These are phyloP conservation scores for Anisognathus igniventris DNA, from an alignment of 2,797 vertebrate species.

Conservation along the genomic window DNA sequence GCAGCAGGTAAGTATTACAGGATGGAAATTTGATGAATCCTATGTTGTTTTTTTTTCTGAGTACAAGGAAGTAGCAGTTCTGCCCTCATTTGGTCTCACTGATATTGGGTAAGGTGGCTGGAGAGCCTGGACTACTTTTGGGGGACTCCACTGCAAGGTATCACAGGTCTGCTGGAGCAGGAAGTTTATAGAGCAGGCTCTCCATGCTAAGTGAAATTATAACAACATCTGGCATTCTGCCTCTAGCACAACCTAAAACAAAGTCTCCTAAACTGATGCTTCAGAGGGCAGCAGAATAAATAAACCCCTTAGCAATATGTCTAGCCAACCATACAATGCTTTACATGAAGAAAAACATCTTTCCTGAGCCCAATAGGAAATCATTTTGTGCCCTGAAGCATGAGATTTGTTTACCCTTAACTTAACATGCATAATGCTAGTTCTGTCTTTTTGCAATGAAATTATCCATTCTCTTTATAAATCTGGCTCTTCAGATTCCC, in stretches of 20 bases:
- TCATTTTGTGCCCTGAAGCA: slow-evolving; percentile 58
- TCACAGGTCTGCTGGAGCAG: not conserved
- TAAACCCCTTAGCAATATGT: slow-evolving; percentile 24
- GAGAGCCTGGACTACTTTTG: not conserved
- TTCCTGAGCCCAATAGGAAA: slow-evolving; percentile 57
- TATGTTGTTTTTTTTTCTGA: not conserved
- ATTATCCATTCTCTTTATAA: slow-evolving; percentile 26
- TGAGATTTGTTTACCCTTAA: slow-evolving; percentile 60
- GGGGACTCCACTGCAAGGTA: not conserved
- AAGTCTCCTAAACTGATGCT: slow-evolving; percentile 44
- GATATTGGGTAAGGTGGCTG: not conserved
- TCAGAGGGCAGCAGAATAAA: slow-evolving; percentile 54
- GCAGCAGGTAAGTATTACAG: not conserved
- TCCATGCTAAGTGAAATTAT: not conserved
- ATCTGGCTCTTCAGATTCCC: slow-evolving; percentile 1
- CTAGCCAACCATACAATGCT: slow-evolving; percentile 36
- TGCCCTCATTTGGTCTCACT: not conserved
- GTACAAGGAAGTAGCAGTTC: not conserved
- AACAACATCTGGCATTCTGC: not conserved
- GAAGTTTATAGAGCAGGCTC: not conserved
- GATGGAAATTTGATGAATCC: not conserved
- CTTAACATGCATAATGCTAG: slow-evolving; percentile 50
- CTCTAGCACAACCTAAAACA: not conserved
- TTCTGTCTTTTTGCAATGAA: slow-evolving; percentile 43
- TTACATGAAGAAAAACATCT: slow-evolving; percentile 51